A percentile compares a stretch with the other conserved stretches of the same genome.
Evolutionary conservation across 2,113 vertebrate species (phyloP).

Genomic region (Dasyurus viverrinus): DNA sequence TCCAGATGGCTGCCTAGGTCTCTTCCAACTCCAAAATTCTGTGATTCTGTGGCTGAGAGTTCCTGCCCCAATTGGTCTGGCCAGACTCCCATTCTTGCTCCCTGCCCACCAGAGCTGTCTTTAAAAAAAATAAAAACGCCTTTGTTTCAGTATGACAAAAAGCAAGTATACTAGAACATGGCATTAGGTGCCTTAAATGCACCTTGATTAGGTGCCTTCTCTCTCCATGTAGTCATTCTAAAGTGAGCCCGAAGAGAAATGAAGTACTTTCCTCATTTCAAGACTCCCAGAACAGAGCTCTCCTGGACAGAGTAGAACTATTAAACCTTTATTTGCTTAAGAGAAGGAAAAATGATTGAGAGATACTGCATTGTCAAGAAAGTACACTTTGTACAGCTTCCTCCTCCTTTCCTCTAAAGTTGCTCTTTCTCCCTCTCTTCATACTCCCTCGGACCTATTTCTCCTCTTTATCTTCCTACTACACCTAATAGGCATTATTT

Average conservation of each 20-base stretch:
- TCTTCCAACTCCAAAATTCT: background rate
- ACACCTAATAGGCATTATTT: background rate
- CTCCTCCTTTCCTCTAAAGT: background rate
- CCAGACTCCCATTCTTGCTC: background rate
- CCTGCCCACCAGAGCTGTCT: background rate
- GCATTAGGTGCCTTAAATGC: background rate
- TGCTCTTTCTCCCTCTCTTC: too few species aligned
- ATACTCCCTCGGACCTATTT: background rate
- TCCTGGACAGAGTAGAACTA: slow-evolving; percentile 25
- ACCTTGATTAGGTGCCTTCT: background rate
- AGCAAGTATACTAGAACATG: background rate
- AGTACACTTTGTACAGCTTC: background rate
- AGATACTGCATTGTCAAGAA: slow-evolving; percentile 8
- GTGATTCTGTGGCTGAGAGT: background rate
- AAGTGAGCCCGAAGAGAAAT: slow-evolving; percentile 24
- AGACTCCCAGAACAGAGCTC: slow-evolving; percentile 33
- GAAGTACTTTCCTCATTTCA: slow-evolving; percentile 20
- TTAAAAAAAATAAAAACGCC: background rate
- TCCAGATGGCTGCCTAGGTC: background rate
- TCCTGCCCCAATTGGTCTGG: background rate
- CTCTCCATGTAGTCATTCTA: slow-evolving; percentile 3
- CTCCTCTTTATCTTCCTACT: background rate
- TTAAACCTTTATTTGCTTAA: slow-evolving; percentile 14
- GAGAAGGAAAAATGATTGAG: background rate
- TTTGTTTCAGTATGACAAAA: background rate